Base-by-base conservation (phyloP, 2,797 vertebrate genomes). In the Lemur catta region DNA sequence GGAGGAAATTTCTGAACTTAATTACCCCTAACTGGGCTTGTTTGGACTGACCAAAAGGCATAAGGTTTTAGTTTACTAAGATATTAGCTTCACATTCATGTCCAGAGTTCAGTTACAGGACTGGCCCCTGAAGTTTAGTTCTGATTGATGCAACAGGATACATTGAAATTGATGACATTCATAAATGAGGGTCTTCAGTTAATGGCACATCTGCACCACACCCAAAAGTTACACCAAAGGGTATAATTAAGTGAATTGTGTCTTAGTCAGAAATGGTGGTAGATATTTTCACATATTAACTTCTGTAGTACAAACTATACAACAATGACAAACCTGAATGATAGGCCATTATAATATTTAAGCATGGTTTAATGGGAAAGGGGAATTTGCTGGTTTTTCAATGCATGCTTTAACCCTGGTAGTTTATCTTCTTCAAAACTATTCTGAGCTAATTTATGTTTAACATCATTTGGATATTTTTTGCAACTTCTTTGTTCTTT, bases 381-480 rank as follows among this genome's bases (percentile, higher is more conserved):
- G 55, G 6, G 22, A 81, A 46, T 65, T 92, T 57, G 55, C 22
- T 33, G 74, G 13, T 69, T 93, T 95, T 95, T 82, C 65, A 74
- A 11, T 15, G 24, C 0, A 63, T 7, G 33, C 41, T 82, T 96
- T 95, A 78, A 79, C 61, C 22, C 57, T 48, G 14, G 12, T 82
- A n/a, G 38, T 71, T 82, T 92, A 57, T 81, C 57, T 93, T 94
- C 90, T 95, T 92, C 61, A 93, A 78, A 87, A 96, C 33, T 92
- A 43, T 89, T 84, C 82, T 82, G 33, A 89, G 67, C 67, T 94
- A 74, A 92, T 79, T 85, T 87, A 71, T 48, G 13, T 30, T 57
- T 74, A 41, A 85, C n/a, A 59, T 74, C 15, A 79, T 94, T 92
- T 89, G 63, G n/a, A 81, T 85, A 24, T 67, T 91, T 88, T 88